Evolutionary conservation across 2,797 vertebrate species (phyloP).

Genomic region (Cyprinodon diabolis): DNA sequence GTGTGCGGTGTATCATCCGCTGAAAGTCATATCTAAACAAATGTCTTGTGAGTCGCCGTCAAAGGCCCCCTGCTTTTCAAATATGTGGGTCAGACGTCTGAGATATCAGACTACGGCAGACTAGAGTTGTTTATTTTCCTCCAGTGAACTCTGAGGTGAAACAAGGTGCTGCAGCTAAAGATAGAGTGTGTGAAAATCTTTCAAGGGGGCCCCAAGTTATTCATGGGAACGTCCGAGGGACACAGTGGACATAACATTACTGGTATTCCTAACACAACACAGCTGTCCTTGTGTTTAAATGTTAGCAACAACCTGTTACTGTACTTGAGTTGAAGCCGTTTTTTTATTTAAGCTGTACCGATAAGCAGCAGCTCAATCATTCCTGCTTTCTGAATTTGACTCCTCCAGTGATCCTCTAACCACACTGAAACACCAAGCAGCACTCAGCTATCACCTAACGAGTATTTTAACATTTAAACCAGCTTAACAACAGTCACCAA

Average conservation of each 20-base stretch:
- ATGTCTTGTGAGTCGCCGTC: slow-evolving; percentile 4
- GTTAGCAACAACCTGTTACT: not conserved
- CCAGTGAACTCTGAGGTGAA: slow-evolving; percentile 47
- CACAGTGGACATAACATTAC: slow-evolving; percentile 54
- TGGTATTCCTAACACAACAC: slow-evolving; percentile 46
- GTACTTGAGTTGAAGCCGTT: no score
- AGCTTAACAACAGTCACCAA: slow-evolving; percentile 48
- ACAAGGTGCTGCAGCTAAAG: slow-evolving; percentile 63
- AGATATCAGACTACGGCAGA: slow-evolving; percentile 24
- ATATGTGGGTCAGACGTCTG: slow-evolving; percentile 54
- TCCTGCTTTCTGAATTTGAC: slow-evolving; percentile 1
- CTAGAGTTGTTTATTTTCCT: slow-evolving; percentile 62
- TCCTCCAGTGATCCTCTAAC: slow-evolving; percentile 55
- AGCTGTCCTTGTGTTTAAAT: slow-evolving; percentile 39
- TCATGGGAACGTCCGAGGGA: slow-evolving; percentile 59
- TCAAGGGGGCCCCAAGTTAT: slow-evolving; percentile 48
- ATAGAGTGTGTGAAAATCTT: slow-evolving; percentile 37
- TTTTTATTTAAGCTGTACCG: no score
- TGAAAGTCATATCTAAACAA: slow-evolving; percentile 2
- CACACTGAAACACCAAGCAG: slow-evolving; percentile 41
- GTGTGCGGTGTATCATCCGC: not conserved
- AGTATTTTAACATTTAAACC: not conserved
- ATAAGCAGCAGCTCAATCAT: not conserved
- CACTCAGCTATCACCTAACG: slow-evolving; percentile 33
- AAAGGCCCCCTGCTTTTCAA: slow-evolving; percentile 16